Conservation (phyloP, 2,113 vertebrate genomes). For the Aegypius monachus region DNA sequence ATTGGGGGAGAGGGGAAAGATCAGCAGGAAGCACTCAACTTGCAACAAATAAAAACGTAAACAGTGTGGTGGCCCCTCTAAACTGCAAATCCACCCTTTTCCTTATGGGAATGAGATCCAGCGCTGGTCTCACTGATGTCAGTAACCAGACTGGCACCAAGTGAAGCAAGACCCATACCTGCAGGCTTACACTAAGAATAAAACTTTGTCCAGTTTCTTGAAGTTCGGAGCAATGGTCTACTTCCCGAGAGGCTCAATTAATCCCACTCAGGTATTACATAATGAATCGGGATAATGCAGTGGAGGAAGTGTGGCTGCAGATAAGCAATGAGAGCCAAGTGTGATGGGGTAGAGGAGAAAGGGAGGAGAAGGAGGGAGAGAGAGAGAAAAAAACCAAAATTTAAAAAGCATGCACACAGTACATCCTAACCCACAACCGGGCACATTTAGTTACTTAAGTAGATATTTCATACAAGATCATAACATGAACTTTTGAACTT, state of each 20-base stretch:
- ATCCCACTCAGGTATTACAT: not conserved
- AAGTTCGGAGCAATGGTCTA: not conserved
- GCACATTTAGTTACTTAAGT: not conserved
- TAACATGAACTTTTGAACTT: conserved; percentile 31
- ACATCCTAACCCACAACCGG: not conserved
- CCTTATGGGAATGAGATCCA: not conserved
- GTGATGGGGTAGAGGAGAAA: not conserved
- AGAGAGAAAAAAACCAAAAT: not conserved
- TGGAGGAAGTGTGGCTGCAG: not conserved
- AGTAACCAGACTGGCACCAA: not conserved
- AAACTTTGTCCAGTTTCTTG: not conserved
- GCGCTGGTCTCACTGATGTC: not conserved
- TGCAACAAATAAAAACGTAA: not conserved
- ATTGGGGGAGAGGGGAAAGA: not conserved
- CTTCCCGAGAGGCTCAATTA: not conserved
- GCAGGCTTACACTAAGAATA: not conserved
- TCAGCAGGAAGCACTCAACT: not conserved
- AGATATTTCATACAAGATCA: not conserved
- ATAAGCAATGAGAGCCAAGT: not conserved
- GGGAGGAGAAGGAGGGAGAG: not conserved
- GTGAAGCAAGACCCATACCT: not conserved
- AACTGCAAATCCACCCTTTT: not conserved
- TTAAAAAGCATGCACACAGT: not conserved
- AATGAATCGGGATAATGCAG: not conserved
- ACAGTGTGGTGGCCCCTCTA: not conserved